phyloP scores from a whole-genome alignment of 2,888 invertebrate genomes.

The Electrophaes corylata region DNA sequence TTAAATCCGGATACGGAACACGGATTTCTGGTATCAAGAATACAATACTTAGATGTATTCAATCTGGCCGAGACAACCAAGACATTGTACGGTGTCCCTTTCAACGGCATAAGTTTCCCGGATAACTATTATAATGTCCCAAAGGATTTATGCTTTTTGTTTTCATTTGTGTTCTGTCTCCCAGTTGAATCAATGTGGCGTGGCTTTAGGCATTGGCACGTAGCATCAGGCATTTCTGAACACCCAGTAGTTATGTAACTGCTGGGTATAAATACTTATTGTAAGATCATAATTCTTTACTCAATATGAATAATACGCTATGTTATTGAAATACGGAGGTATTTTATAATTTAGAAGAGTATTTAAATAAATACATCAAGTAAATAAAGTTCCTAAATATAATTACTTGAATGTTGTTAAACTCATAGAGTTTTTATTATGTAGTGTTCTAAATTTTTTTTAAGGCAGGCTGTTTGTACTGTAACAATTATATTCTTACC shows the following conservation, averaged over 20 bases:
- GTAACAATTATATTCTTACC: no score
- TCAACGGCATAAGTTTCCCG: conserved; percentile 43
- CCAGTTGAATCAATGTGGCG: conserved; percentile 27
- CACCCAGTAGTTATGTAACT: conserved; percentile 5
- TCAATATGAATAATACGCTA: no score
- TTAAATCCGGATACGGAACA: conserved; percentile 8
- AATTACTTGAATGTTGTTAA: no score
- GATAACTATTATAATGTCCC: conserved; percentile 41
- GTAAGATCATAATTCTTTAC: no score
- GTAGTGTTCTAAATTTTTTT: no score
- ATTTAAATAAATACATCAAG: no score
- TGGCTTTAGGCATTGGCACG: conserved; percentile 15
- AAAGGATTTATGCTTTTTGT: conserved; percentile 40
- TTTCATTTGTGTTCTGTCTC: conserved; percentile 37
- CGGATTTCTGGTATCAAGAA: background rate
- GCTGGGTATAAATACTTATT: background rate
- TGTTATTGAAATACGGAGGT: no score
- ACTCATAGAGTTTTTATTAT: no score
- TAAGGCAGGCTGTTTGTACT: no score
- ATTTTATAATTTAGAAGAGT: no score
- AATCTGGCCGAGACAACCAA: conserved; percentile 76
- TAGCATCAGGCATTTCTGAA: background rate
- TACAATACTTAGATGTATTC: conserved; percentile 64
- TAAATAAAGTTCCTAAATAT: no score
- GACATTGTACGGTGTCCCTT: conserved; percentile 59